Conservation (phyloP, 2,113 vertebrate species). For the Nanorana parkeri region DNA sequence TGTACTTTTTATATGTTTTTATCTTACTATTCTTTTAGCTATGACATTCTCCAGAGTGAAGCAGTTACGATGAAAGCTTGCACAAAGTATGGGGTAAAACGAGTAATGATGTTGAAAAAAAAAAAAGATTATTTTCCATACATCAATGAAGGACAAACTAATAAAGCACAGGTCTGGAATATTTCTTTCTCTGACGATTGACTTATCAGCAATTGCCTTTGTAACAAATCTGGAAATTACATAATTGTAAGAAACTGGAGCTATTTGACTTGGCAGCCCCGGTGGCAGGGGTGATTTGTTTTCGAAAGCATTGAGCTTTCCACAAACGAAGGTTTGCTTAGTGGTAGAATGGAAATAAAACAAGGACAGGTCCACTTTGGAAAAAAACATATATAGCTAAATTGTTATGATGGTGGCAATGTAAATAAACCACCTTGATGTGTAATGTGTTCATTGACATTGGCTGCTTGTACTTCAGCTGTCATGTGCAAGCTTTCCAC, state of each 20-base stretch:
- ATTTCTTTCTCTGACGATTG: slow-evolving; percentile 78
- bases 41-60: slow-evolving; percentile 86
- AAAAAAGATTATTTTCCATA: slow-evolving; percentile 74
- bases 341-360: slow-evolving; percentile 77
- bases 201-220: slow-evolving; percentile 81
- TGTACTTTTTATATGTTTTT: slow-evolving; percentile 74
- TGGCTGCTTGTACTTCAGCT: slow-evolving; percentile 21
- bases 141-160: slow-evolving; percentile 78
- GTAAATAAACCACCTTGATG: slow-evolving; percentile 74
- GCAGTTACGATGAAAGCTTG: slow-evolving; percentile 80
- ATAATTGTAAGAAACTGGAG: slow-evolving; percentile 85
- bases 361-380: slow-evolving; percentile 71
- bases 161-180: slow-evolving; percentile 81
- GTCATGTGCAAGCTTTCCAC: slow-evolving; percentile 9
- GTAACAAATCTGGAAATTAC: slow-evolving; percentile 82
- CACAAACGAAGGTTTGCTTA: slow-evolving; percentile 82
- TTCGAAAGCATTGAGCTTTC: slow-evolving; percentile 79
- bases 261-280: slow-evolving; percentile 84
- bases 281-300: slow-evolving; percentile 81
- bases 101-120: slow-evolving; percentile 66
- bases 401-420: slow-evolving; percentile 72
- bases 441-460: slow-evolving; percentile 31
- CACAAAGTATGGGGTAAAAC: slow-evolving; percentile 68
- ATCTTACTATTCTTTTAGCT: slow-evolving; percentile 70
- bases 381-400: slow-evolving; percentile 73